Percentiles rank a stretch among this genome's conserved stretches.
phyloP scores from a whole-genome alignment of 2,797 vertebrate species.

The Sorex maritimensis region DNA sequence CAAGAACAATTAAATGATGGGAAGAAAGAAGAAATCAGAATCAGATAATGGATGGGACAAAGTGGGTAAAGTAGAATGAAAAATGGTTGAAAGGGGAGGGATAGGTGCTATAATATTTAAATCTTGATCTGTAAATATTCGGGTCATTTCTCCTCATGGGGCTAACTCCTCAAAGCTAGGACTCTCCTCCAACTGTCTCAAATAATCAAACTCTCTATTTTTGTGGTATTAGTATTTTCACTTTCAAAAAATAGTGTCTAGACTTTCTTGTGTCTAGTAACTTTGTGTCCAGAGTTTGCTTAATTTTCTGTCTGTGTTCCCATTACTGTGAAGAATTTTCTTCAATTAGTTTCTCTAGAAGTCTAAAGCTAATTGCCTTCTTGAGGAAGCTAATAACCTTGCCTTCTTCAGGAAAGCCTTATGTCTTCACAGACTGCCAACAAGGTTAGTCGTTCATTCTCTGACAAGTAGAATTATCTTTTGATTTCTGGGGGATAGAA shows the following conservation, averaged over 20 bases:
- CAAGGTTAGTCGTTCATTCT: not conserved
- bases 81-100: not conserved
- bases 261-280: no score
- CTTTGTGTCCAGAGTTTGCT: not conserved
- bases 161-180: not conserved
- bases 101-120: not conserved
- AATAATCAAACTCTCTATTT: not conserved
- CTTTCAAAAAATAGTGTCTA: not conserved
- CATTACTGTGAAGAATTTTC: not conserved
- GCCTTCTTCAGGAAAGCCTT: not conserved
- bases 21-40: not conserved
- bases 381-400: not conserved
- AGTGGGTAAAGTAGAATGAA: not conserved
- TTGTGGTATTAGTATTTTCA: not conserved
- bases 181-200: not conserved
- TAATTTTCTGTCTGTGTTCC: constrained; percentile 17
- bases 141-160: not conserved
- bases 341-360: not conserved
- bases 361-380: not conserved
- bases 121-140: not conserved
- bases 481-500: no score
- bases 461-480: not conserved
- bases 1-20: not conserved
- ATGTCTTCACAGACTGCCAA: not conserved
- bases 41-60: not conserved